A percentile compares a stretch with the other conserved stretches of the same genome.
phyloP scores from a whole-genome alignment of 1,140 invertebrate genomes.

The Monomorium pharaonis region DNA sequence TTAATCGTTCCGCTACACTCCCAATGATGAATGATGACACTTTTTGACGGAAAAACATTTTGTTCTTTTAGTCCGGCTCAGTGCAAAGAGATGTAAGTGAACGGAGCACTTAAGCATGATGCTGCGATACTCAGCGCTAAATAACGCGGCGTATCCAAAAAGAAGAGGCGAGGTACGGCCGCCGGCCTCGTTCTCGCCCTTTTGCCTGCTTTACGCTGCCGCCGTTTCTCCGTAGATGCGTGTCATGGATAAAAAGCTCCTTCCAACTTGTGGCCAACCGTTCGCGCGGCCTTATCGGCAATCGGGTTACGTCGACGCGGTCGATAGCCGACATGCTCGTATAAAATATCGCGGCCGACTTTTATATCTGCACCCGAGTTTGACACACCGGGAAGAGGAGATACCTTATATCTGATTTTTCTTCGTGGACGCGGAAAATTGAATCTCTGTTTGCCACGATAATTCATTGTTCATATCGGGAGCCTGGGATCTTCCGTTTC shows the following conservation, averaged over 20 bases:
- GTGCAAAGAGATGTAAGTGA: conserved; percentile 76
- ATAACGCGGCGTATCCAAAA: conserved; percentile 73
- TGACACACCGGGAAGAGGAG: conserved; percentile 41
- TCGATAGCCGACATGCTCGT: conserved; percentile 54
- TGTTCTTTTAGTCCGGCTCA: conserved; percentile 74
- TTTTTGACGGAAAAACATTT: conserved; percentile 70
- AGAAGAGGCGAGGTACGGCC: conserved; percentile 58
- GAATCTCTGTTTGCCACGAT: conserved; percentile 57
- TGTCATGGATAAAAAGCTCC: conserved; percentile 56
- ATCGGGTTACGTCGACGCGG: conserved; percentile 18
- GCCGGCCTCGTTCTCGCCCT: conserved; percentile 57
- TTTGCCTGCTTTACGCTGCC: conserved; percentile 34
- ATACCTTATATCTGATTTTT: conserved; percentile 54
- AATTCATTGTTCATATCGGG: conserved; percentile 52
- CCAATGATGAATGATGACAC: conserved; percentile 57
- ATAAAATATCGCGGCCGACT: conserved; percentile 57
- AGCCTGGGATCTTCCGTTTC: conserved; percentile 26
- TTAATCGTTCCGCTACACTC: background rate
- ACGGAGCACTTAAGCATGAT: conserved; percentile 76
- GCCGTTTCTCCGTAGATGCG: conserved; percentile 40
- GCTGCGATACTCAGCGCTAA: conserved; percentile 73
- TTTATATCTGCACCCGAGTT: conserved; percentile 52
- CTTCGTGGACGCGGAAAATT: conserved; percentile 55
- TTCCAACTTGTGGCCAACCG: conserved; percentile 40
- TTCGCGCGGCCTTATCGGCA: conserved; percentile 19